Evolutionary conservation across 2,797 vertebrate genomes (phyloP).

Genomic region (Enteromius fasciolatus): DNA sequence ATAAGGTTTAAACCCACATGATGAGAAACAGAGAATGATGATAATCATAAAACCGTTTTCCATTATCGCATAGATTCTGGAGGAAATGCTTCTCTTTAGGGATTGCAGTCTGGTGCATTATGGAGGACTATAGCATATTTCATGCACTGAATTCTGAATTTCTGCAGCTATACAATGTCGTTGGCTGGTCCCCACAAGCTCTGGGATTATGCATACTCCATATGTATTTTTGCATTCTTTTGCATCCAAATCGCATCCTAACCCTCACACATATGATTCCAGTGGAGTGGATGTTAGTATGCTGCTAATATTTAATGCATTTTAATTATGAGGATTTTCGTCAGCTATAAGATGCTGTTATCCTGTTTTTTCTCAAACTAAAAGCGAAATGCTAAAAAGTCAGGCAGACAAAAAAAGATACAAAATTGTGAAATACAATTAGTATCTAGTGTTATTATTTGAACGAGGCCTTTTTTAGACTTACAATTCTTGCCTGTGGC

Average conservation of each 20-base stretch:
- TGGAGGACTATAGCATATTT: neutral
- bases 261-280: neutral
- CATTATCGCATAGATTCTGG: neutral
- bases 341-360: neutral
- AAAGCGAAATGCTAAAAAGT: no score
- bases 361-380: no score
- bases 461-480: neutral
- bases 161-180: neutral
- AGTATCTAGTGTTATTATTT: neutral
- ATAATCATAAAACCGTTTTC: conserved; percentile 19
- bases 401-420: neutral
- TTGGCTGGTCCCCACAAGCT: neutral
- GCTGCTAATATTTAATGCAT: neutral
- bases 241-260: neutral
- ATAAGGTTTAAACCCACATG: conserved; percentile 9
- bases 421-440: neutral
- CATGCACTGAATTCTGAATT: conserved; percentile 6
- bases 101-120: conserved; percentile 7
- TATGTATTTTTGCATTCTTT: neutral
- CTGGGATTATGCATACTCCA: neutral
- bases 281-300: neutral
- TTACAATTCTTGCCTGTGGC: neutral
- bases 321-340: neutral
- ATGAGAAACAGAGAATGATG: conserved; percentile 9
- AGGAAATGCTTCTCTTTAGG: neutral